Percentiles rank a stretch among this genome's conserved stretches.
These are phyloP conservation scores for Caenorhabditis latens DNA, from an alignment of 1,140 invertebrate species.

Conservation along the genomic window DNA sequence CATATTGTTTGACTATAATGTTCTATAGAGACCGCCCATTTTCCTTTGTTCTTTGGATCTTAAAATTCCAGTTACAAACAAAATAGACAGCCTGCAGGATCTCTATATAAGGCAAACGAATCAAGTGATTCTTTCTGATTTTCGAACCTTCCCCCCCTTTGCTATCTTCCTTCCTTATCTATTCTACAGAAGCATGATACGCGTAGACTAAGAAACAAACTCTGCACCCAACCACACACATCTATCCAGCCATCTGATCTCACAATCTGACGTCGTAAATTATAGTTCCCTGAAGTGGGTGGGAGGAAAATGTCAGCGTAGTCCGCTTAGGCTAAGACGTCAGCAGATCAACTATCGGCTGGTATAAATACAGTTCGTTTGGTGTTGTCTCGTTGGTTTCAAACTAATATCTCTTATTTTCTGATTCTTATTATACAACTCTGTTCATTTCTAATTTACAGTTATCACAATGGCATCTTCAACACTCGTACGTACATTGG, in stretches of 20 bases:
- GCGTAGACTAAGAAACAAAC: not conserved
- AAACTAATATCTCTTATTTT: conserved; percentile 8
- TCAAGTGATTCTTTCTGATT: conserved; percentile 18
- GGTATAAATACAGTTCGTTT: conserved; percentile 40
- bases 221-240: conserved; percentile 29
- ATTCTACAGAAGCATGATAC: not conserved
- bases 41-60: conserved; percentile 32
- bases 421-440: conserved; percentile 17
- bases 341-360: conserved; percentile 37
- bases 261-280: conserved; percentile 36
- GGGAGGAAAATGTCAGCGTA: not conserved
- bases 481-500: conserved; percentile 13
- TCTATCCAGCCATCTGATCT: conserved; percentile 12
- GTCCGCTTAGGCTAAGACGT: not conserved
- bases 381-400: not conserved
- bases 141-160: conserved; percentile 3
- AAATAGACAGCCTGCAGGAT: not conserved
- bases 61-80: conserved; percentile 32
- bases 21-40: not conserved
- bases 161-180: not conserved
- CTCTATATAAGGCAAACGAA: not conserved
- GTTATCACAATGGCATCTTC: conserved; percentile 47
- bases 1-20: not conserved
- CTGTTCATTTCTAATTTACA: not conserved
- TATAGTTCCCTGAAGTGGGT: conserved; percentile 49